A percentile compares a stretch with the other conserved stretches of the same genome.
Conservation (phyloP, 2,797 vertebrate genomes). For the Anguilla megastoma region DNA sequence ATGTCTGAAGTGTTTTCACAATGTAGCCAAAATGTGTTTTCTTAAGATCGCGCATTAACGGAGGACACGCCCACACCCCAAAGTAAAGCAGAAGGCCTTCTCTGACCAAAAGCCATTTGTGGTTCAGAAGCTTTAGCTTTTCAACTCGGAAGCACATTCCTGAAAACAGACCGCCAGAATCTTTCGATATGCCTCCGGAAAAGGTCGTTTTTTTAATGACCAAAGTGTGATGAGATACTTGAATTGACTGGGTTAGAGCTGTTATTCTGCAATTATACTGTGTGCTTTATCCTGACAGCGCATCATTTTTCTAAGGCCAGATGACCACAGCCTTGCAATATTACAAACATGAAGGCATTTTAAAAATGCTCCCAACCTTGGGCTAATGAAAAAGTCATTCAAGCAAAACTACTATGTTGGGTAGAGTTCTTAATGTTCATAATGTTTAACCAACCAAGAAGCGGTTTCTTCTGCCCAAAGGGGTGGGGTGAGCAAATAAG, state of each 20-base stretch:
- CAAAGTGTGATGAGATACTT: not conserved
- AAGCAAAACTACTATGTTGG: not conserved
- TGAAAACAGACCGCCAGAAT: not conserved
- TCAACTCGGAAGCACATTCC: not conserved
- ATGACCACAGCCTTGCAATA: not conserved
- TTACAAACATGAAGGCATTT: not conserved
- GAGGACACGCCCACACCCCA: not conserved
- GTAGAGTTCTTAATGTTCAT: not conserved
- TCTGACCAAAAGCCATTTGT: not conserved
- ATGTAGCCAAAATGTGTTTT: not conserved
- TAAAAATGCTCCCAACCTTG: not conserved
- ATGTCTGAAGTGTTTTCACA: not conserved
- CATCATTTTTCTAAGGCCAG: not conserved
- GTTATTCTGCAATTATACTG: not conserved
- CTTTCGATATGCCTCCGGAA: not conserved
- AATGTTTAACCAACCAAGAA: constrained; percentile 2
- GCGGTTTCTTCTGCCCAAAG: not conserved
- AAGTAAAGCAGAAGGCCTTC: not conserved
- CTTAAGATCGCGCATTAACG: not conserved
- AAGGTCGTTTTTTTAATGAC: not conserved
- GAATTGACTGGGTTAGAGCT: not conserved
- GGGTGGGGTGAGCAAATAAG: not conserved
- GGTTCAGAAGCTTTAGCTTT: not conserved
- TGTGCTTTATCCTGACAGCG: not conserved
- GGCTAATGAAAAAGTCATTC: not conserved